Percentiles rank a stretch among this genome's conserved stretches.
These are phyloP conservation scores for Neelides sp. DNA, from an alignment of 1,140 invertebrate genomes.

Conservation along the genomic window DNA sequence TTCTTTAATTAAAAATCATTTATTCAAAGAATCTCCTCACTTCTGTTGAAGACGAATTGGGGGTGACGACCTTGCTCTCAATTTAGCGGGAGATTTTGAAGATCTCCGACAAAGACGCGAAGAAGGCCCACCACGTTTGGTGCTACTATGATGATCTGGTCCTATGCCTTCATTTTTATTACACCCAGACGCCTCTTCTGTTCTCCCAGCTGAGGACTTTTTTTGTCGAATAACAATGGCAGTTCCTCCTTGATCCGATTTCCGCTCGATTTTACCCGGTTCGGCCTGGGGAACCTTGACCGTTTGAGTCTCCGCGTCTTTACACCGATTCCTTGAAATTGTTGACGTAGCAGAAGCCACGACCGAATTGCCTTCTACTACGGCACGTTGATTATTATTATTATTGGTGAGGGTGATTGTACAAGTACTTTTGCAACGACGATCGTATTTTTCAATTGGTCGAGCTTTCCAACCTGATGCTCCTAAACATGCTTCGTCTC, in stretches of 20 bases:
- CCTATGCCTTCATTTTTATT: no score
- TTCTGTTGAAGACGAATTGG: constrained; percentile 22
- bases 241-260: no score
- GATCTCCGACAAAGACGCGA: not conserved
- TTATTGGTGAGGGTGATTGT: constrained; percentile 43
- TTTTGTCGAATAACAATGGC: not conserved
- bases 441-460: constrained; percentile 36
- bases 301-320: constrained; percentile 7
- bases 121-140: not conserved
- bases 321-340: not conserved
- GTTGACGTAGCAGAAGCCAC: not conserved
- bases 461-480: constrained; percentile 9
- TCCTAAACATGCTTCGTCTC: not conserved
- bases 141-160: not conserved
- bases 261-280: not conserved
- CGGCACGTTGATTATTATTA: no score
- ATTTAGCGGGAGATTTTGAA: not conserved
- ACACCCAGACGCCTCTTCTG: not conserved
- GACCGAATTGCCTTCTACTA: no score
- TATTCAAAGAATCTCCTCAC: constrained; percentile 8
- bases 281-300: not conserved
- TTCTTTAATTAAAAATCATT: constrained; percentile 6
- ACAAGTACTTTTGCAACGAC: constrained; percentile 51
- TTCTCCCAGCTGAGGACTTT: not conserved
- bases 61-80: constrained; percentile 15